These are phyloP conservation scores for Sebastes diploproa DNA, from an alignment of 2,797 vertebrate species.

Conservation along the genomic window DNA sequence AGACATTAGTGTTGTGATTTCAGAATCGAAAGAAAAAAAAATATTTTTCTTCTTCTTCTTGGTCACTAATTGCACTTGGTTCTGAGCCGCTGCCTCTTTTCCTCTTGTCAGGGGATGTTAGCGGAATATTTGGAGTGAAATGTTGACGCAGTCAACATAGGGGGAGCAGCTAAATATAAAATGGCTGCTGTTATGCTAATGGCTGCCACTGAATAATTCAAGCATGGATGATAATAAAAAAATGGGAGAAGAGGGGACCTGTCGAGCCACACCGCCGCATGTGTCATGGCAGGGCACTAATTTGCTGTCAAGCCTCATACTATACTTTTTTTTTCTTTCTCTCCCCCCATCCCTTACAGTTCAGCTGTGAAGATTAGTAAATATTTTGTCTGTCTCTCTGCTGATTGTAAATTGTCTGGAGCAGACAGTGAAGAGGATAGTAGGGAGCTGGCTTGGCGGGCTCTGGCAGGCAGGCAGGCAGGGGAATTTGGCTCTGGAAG, in stretches of 20 bases:
- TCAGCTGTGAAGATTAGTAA: constrained; percentile 75
- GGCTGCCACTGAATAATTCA: constrained; percentile 89
- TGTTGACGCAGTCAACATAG: constrained; percentile 80
- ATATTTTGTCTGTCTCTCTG: constrained; percentile 73
- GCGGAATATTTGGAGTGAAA: constrained; percentile 76
- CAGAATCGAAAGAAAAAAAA: constrained; percentile 43
- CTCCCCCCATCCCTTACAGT: constrained; percentile 34
- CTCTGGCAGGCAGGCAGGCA: constrained; percentile 34
- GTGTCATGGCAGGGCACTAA: constrained; percentile 80
- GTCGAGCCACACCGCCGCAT: constrained; percentile 78
- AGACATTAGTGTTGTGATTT: constrained; percentile 65
- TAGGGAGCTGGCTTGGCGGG: constrained; percentile 27
- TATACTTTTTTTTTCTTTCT: constrained; percentile 8
- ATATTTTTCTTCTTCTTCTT: constrained; percentile 49
- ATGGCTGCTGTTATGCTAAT: constrained; percentile 85
- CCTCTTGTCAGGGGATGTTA: constrained; percentile 76
- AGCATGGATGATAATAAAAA: constrained; percentile 83
- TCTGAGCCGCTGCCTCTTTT: constrained; percentile 71
- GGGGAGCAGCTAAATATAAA: constrained; percentile 87
- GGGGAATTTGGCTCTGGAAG: constrained; percentile 56
- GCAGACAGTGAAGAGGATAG: constrained; percentile 30
- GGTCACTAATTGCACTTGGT: constrained; percentile 81
- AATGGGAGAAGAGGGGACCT: constrained; percentile 73
- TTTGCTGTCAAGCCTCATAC: constrained; percentile 82
- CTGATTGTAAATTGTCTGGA: constrained; percentile 54